Conservation (phyloP, 2,888 invertebrate species). For the Gastrophysa polygoni region DNA sequence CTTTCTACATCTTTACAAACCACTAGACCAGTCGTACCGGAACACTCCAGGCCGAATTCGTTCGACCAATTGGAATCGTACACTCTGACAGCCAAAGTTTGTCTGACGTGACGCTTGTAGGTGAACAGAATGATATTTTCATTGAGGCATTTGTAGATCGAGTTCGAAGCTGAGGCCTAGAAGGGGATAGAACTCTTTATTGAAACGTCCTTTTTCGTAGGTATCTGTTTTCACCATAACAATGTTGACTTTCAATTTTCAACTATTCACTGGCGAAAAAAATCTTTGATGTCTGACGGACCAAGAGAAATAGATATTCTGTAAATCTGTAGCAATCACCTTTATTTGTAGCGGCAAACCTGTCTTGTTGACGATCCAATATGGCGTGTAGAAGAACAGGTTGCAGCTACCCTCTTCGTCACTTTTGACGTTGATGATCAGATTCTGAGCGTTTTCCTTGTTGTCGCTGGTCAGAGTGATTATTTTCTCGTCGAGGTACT, state of each 20-base stretch:
- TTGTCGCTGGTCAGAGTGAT: constrained; percentile 63
- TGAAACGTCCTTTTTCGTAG: neutral
- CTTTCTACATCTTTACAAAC: constrained; percentile 75
- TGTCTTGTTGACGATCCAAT: constrained; percentile 90
- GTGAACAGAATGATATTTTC: constrained; percentile 76
- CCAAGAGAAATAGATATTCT: too few relatives aligned
- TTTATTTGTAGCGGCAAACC: constrained; percentile 81
- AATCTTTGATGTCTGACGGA: too few relatives aligned
- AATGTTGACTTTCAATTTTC: too few relatives aligned
- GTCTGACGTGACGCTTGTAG: constrained; percentile 62
- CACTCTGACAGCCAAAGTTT: constrained; percentile 62
- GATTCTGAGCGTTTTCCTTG: constrained; percentile 70
- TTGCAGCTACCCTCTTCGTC: constrained; percentile 69
- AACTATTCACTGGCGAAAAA: too few relatives aligned
- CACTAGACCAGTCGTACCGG: constrained; percentile 77
- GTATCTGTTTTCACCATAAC: neutral
- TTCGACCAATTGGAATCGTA: constrained; percentile 71
- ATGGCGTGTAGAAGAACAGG: constrained; percentile 76
- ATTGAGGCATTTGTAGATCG: constrained; percentile 61
- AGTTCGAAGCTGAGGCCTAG: constrained; percentile 69
- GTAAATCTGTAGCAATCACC: too few relatives aligned
- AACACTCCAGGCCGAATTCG: constrained; percentile 69
- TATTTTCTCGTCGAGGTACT: constrained; percentile 65
- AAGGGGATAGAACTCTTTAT: constrained; percentile 18
- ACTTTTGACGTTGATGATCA: constrained; percentile 71